Evolutionary conservation across 2,797 vertebrate genomes (phyloP), one percentile per base, ranked within the genome.

Genomic region (Gadopsis bispinosus): DNA sequence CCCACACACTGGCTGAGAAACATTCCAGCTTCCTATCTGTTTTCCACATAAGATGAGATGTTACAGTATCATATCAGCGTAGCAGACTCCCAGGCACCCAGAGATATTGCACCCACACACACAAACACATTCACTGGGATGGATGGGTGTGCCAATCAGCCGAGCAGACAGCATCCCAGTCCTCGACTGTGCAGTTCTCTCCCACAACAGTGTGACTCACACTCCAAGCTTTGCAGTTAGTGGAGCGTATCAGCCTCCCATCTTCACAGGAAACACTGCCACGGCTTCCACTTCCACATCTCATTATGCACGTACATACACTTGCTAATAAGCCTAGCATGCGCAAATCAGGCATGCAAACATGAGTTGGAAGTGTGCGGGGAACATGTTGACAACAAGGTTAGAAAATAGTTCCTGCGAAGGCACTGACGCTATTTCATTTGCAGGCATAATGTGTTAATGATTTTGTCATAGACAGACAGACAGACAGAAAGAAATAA

Each of bases 181-280:
- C 84, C 79, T 83, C 69, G 22, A 55, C 81, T 81, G 75, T 62
- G 43, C 50, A 48, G 29, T 55, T 85, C 80, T 83, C 87, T 87
- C 74, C 81, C 86, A 76, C 83, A 88, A 53, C 83, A 78, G 79
- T 56, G 87, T 85, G 90, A 93, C 84, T 92, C 92, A 90, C 89
- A 82, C 86, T 67, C 48, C 0, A 20, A 79, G 86, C 75, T 75
- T 62, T 60, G 78, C 81, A 84, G 87, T 71, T 92, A 86, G 77
- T 71, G 87, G 81, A 93, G 92, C 90, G 39, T 81, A 76, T 83
- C 91, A 64, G 55, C 81, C 85, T 88, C 81, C 37, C 87, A 73
- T 93, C 86, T 89, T 90, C 85, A 80, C 88, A 87, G 80, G 75
- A 85, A 87, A 74, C 8, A 59, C 73, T 73, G 75, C 81, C 76